Evolutionary conservation across 2,797 vertebrate species (phyloP).

Genomic region (Parauchenoglanis punctatus): DNA sequence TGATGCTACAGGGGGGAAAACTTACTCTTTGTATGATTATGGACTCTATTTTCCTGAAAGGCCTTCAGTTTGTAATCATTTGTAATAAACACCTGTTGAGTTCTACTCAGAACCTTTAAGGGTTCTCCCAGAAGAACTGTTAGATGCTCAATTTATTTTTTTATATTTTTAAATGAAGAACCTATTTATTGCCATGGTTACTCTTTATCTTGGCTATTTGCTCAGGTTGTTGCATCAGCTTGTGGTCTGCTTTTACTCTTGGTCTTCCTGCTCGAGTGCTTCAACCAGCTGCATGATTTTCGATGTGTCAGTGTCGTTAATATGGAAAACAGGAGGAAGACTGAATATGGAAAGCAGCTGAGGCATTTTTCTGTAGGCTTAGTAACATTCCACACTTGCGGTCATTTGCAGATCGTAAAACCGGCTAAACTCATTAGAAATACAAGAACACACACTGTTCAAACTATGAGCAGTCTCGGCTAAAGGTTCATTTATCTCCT

Average conservation of each 20-base stretch:
- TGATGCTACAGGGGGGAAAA: neutral
- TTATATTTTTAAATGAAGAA: neutral
- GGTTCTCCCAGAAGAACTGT: neutral
- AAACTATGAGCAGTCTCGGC: neutral
- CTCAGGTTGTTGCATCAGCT: no score
- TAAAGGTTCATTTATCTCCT: neutral
- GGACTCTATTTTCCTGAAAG: neutral
- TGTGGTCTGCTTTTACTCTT: neutral
- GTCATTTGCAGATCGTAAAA: neutral
- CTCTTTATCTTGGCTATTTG: no score
- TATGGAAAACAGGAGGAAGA: slow-evolving; percentile 30
- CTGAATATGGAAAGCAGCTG: slow-evolving; percentile 26
- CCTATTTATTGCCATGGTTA: neutral
- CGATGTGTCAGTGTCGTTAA: neutral
- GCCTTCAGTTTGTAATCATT: neutral
- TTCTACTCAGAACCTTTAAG: neutral
- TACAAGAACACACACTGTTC: neutral
- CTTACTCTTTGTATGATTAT: neutral
- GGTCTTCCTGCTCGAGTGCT: neutral
- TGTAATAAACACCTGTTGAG: neutral
- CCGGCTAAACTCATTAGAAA: neutral
- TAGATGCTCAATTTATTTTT: neutral
- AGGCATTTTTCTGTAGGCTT: neutral
- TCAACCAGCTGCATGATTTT: neutral
- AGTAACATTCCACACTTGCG: neutral